Conservation (phyloP, 2,797 vertebrate species). For the Simalia tracyae region DNA sequence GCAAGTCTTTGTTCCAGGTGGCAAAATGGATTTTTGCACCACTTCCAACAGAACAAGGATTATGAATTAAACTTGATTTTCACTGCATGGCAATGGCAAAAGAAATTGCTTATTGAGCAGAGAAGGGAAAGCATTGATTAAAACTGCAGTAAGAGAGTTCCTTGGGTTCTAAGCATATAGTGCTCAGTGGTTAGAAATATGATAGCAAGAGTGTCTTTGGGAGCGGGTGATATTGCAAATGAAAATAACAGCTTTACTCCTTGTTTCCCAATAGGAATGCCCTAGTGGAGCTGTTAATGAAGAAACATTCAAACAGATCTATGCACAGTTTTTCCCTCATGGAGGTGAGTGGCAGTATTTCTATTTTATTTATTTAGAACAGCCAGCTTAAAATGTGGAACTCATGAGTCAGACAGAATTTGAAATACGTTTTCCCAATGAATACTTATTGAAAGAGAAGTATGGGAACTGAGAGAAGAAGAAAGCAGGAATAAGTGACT, state of each 20-base stretch:
- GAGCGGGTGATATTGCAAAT: conserved; percentile 39
- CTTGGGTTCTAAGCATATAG: neutral
- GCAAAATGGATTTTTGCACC: neutral
- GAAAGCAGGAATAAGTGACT: neutral
- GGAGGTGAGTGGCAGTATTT: conserved; percentile 82
- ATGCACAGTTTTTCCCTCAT: conserved; percentile 97
- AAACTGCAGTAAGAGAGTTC: neutral
- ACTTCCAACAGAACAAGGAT: neutral
- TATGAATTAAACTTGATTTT: neutral
- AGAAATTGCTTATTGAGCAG: neutral
- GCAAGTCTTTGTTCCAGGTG: neutral
- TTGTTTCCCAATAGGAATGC: conserved; percentile 83
- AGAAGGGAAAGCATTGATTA: neutral
- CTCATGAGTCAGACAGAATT: neutral
- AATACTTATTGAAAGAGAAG: neutral
- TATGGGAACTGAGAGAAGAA: neutral
- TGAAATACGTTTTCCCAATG: neutral
- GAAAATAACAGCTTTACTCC: conserved; percentile 13
- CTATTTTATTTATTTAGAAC: neutral
- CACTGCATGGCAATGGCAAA: neutral
- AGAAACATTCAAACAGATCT: conserved; percentile 98
- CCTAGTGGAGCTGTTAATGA: conserved; percentile 95
- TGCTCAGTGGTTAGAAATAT: neutral
- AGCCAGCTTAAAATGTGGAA: neutral
- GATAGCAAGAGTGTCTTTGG: conserved; percentile 9